Evolutionary conservation across 53 echinoderm and acorn worm genomes (phyloP).

Genomic region (Arbacia lixula): DNA sequence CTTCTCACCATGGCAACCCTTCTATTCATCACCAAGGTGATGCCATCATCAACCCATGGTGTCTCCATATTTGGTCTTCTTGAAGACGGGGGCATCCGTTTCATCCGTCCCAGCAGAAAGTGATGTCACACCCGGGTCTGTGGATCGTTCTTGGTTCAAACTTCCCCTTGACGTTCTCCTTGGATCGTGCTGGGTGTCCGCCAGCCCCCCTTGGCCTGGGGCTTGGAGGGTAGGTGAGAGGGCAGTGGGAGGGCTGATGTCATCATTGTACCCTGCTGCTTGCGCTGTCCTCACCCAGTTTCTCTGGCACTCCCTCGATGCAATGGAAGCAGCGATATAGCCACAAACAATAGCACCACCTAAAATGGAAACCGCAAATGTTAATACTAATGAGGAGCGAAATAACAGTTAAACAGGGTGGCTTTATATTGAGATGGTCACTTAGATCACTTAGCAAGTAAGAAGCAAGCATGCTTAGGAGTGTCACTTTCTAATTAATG

Average conservation of each 20-base stretch:
- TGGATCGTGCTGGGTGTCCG: too few species aligned
- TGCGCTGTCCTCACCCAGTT: conserved; percentile 53
- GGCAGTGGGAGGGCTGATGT: not conserved
- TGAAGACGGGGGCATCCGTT: conserved; percentile 10
- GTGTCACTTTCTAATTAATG: too few species aligned
- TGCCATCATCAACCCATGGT: too few species aligned
- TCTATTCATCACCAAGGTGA: not conserved
- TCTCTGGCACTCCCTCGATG: conserved; percentile 66
- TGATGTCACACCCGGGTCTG: not conserved
- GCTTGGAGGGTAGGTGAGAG: not conserved
- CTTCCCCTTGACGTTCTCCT: too few species aligned
- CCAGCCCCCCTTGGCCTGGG: not conserved
- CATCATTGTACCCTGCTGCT: conserved; percentile 31
- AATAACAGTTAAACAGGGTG: too few species aligned
- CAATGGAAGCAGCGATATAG: conserved; percentile 56
- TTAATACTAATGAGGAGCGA: too few species aligned
- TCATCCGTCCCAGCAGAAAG: not conserved
- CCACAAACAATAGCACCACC: conserved; percentile 60
- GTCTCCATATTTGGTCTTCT: conserved; percentile 53
- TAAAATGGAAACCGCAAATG: too few species aligned
- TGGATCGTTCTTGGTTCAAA: too few species aligned
- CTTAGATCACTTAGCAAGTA: too few species aligned
- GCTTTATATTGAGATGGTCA: too few species aligned
- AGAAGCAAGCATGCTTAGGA: too few species aligned
- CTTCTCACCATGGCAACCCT: too few species aligned